These are phyloP conservation scores for Drosophila pegasa DNA, from an alignment of 2,888 invertebrate species.

Conservation along the genomic window DNA sequence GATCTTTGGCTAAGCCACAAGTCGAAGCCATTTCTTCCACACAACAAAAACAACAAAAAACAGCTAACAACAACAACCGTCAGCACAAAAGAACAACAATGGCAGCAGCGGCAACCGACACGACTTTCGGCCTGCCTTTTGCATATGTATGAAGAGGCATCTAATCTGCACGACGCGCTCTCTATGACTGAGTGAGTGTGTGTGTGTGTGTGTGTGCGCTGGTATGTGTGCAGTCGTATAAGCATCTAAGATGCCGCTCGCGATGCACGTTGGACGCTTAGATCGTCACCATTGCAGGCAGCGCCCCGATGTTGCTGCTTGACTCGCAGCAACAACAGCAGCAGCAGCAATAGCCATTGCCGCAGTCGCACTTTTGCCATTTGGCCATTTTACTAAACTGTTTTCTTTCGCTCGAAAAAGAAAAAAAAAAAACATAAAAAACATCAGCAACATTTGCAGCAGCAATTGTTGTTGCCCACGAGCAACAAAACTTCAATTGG, in stretches of 20 bases:
- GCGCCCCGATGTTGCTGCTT: conserved; percentile 49
- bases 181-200: conserved; percentile 26
- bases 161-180: conserved; percentile 70
- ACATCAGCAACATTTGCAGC: conserved; percentile 44
- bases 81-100: conserved; percentile 60
- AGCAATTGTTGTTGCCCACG: conserved; percentile 50
- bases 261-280: conserved; percentile 69
- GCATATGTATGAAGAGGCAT: conserved; percentile 74
- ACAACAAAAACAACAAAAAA: conserved; percentile 48
- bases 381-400: conserved; percentile 55
- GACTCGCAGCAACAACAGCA: conserved; percentile 21
- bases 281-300: conserved; percentile 76
- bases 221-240: conserved; percentile 52
- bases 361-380: conserved; percentile 48
- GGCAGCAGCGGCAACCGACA: conserved; percentile 57
- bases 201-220: conserved; percentile 33
- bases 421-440: conserved; percentile 64
- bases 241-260: conserved; percentile 79
- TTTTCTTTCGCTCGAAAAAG: conserved; percentile 45
- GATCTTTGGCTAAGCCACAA: conserved; percentile 54
- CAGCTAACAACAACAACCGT: conserved; percentile 43
- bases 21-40: conserved; percentile 57
- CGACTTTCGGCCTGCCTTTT: conserved; percentile 59
- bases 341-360: conserved; percentile 21
- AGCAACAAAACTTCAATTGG: conserved; percentile 50